Evolutionary conservation across 2,888 invertebrate species (phyloP), one percentile per base, ranked within the genome.

Genomic region (Antitype chi): DNA sequence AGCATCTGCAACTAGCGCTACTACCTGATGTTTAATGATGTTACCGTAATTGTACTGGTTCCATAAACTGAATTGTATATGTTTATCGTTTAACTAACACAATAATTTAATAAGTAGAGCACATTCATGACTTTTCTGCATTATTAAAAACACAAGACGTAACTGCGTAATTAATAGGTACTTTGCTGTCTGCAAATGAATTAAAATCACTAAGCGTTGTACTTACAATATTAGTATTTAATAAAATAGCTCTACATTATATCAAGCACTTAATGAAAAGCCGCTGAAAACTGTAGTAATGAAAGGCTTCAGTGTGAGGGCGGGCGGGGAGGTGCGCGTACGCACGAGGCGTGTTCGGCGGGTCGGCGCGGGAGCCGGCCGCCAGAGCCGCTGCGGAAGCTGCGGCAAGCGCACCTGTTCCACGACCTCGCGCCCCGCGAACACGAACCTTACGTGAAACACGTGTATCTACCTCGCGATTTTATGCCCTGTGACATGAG

Each of bases 371-470:
- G 86, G 83, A 85, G 89, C 87, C 88, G 86, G 78, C 84, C 90
- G 91, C 87, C 96, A 96, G 91, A 95, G 91, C 93, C 93, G 93
- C 91, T 90, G 93, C 93, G 94, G 96, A 96, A 94, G 96, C 96
- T 96, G 96, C 94, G 94, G 92, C 93, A 91, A 86, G 89, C 95
- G 93, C 95, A 95, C 96, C 93, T 94, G 94, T 93, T 91, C 86
- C 78, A 82, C 90, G 89, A 87, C 78, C 82, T 71, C 90, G 89
- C 84, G 82, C 81, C 74, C 73, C 70, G 78, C 86, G 80, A 86
- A 82, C 20, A 20, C 69, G 82, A 74, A 64, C 23, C 86, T 74
- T 82, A 84, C 90, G 86, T 87, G 85, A 81, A 80, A 77, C 85
- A 91, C 91, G 90, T 90, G 91, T 84, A 76, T 62, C 25, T 38